A percentile compares a stretch with the other conserved stretches of the same genome.
These are phyloP conservation scores for Etia nguti DNA, from an alignment of 2,113 vertebrate genomes.

Conservation along the genomic window DNA sequence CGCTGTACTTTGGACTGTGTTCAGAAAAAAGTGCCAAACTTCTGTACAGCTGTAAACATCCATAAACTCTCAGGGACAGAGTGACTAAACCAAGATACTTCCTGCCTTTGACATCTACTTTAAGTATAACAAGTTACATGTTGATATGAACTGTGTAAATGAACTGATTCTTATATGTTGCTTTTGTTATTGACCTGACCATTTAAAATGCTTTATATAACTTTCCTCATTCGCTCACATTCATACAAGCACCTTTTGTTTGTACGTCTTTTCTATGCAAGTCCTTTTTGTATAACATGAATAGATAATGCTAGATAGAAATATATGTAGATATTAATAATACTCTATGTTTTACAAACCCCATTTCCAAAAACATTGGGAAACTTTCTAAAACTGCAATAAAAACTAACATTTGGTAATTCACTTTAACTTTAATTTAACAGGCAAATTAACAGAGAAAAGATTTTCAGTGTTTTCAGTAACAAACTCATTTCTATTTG, in stretches of 20 bases:
- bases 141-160: fast-evolving
- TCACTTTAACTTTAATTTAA: not conserved
- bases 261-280: fast-evolving
- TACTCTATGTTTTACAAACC: not conserved
- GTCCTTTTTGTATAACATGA: too few species aligned
- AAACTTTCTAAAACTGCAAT: not conserved
- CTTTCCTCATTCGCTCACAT: not conserved
- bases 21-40: not conserved
- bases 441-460: not conserved
- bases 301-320: not conserved
- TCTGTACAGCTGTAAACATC: not conserved
- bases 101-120: not conserved
- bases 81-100: not conserved
- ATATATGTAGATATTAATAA: not conserved
- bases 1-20: not conserved
- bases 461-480: not conserved
- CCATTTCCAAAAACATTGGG: fast-evolving
- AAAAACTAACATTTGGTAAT: fast-evolving
- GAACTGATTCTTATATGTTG: not conserved
- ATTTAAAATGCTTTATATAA: not conserved
- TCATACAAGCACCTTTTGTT: not conserved
- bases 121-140: not conserved
- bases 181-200: not conserved
- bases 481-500: not conserved
- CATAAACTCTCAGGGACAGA: not conserved